phyloP scores from a whole-genome alignment of 1,140 invertebrate species.

The Brachystomella parvula region DNA sequence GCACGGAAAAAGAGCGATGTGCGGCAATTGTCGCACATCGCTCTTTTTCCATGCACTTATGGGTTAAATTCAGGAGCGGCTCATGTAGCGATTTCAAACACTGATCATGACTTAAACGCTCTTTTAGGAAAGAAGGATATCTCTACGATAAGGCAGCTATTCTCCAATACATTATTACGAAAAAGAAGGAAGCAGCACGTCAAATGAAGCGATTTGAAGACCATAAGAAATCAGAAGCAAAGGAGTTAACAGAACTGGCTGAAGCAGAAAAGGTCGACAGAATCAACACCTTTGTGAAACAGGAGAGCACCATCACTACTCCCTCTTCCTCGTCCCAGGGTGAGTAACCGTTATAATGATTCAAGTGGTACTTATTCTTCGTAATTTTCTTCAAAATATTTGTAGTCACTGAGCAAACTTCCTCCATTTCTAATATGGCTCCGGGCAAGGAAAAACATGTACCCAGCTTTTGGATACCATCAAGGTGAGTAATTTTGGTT shows the following conservation, averaged over 20 bases:
- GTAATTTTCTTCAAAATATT: background rate
- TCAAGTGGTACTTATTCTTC: background rate
- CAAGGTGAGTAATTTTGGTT: too few relatives aligned
- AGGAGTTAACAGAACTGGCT: constrained; percentile 59
- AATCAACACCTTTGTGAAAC: constrained; percentile 60
- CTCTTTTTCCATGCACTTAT: too few relatives aligned
- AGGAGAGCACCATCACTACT: constrained; percentile 34
- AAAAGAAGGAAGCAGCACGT: constrained; percentile 84
- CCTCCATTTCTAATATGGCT: constrained; percentile 67
- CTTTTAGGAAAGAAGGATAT: constrained; percentile 77
- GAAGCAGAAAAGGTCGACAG: constrained; percentile 62
- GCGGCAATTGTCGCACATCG: too few relatives aligned
- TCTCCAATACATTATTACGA: constrained; percentile 87
- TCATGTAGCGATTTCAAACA: too few relatives aligned
- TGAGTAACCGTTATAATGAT: background rate
- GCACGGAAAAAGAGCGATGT: too few relatives aligned
- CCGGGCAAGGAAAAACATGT: constrained; percentile 61
- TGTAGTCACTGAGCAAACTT: constrained; percentile 20
- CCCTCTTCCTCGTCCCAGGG: background rate
- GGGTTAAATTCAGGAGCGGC: too few relatives aligned
- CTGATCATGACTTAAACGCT: too few relatives aligned
- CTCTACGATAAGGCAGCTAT: constrained; percentile 97
- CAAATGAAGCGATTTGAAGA: constrained; percentile 91
- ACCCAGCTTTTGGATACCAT: constrained; percentile 96
- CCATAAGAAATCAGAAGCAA: constrained; percentile 57